These are phyloP conservation scores for Bimastos eiseni DNA, from an alignment of 2,888 invertebrate species.

Conservation along the genomic window DNA sequence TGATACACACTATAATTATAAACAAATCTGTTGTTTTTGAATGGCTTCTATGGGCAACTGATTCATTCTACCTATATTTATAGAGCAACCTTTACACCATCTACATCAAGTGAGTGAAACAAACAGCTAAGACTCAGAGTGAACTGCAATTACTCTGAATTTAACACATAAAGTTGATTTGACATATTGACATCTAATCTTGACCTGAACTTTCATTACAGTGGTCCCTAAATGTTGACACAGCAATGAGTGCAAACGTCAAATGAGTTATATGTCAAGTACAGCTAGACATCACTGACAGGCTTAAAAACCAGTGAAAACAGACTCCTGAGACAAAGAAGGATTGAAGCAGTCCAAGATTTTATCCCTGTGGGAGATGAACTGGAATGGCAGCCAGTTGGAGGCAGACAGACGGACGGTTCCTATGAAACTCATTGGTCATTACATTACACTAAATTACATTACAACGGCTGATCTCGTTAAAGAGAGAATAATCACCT, in stretches of 20 bases:
- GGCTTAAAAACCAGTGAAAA: background rate
- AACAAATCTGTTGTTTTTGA: too few species aligned
- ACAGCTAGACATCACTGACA: background rate
- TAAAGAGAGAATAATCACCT: slow-evolving; percentile 35
- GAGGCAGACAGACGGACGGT: background rate
- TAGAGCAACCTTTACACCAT: too few species aligned
- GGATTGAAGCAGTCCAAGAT: background rate
- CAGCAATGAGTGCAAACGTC: background rate
- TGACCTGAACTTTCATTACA: background rate
- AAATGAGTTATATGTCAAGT: background rate
- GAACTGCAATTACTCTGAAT: background rate
- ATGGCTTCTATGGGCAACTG: too few species aligned
- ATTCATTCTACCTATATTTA: too few species aligned
- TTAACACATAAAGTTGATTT: too few species aligned
- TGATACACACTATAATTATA: too few species aligned
- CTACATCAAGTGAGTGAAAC: background rate
- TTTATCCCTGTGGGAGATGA: background rate
- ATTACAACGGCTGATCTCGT: too few species aligned
- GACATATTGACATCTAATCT: background rate
- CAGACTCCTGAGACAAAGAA: background rate
- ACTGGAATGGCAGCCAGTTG: background rate
- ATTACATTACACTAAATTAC: background rate
- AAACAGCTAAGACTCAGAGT: background rate
- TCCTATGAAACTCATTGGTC: background rate
- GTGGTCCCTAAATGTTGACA: background rate